phyloP scores from a whole-genome alignment of 2,888 invertebrate species.

The Conchocele bisecta region DNA sequence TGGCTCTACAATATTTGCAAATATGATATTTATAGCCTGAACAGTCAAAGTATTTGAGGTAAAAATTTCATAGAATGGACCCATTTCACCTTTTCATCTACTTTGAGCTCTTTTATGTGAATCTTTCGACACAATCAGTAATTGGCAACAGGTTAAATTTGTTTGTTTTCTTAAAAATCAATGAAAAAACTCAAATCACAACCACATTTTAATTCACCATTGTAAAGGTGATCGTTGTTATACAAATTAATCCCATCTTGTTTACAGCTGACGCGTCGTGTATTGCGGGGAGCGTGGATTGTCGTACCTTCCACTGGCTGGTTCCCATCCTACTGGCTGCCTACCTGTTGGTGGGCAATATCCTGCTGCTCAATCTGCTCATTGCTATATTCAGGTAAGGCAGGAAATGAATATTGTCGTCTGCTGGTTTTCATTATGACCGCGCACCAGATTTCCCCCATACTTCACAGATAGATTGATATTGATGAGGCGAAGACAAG shows the following conservation, averaged over 20 bases:
- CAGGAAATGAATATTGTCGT: no score
- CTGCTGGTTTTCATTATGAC: no score
- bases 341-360: slow-evolving; percentile 83
- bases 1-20: no score
- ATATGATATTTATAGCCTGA: no score
- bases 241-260: neutral
- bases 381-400: slow-evolving; percentile 83
- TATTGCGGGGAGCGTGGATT: slow-evolving; percentile 49
- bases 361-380: slow-evolving; percentile 83
- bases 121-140: no score
- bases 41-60: no score
- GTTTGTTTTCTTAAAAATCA: neutral
- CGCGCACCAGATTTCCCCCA: no score
- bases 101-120: no score
- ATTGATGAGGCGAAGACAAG: neutral
- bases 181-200: neutral
- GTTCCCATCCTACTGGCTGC: slow-evolving; percentile 81
- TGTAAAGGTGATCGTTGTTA: neutral
- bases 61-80: no score
- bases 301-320: slow-evolving; percentile 77
- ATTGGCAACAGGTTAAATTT: no score
- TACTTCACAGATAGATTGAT: neutral
- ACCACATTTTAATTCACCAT: neutral
- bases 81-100: no score
- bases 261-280: slow-evolving; percentile 60